Conservation (phyloP, 30 jellyfish, hydroid and myxozoan species). For the Chrysaora quinquecirrha region DNA sequence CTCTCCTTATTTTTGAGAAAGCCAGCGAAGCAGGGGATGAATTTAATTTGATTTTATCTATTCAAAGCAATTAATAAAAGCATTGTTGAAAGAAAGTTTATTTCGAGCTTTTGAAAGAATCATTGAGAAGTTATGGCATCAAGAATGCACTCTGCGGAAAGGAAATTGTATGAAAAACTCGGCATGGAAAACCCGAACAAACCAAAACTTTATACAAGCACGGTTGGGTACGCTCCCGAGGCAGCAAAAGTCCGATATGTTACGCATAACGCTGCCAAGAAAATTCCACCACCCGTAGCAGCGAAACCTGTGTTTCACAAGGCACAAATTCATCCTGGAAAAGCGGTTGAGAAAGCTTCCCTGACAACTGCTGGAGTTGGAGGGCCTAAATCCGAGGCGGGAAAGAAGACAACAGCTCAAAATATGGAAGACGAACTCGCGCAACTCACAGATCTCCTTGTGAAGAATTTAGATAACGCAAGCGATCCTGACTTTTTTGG, state of each 20-base stretch:
- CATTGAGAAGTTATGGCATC: too few species aligned
- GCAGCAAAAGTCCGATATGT: constrained; percentile 36
- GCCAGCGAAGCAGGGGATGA: too few species aligned
- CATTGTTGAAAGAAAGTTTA: too few species aligned
- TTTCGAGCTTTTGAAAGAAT: too few species aligned
- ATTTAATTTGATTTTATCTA: too few species aligned
- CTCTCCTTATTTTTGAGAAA: too few species aligned
- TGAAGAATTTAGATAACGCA: constrained; percentile 81
- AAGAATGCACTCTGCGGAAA: constrained; percentile 60
- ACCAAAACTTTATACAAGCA: constrained; percentile 62
- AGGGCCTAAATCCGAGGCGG: constrained; percentile 23
- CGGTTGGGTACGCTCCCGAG: constrained; percentile 62
- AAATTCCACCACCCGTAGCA: constrained; percentile 96
- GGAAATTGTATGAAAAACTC: constrained; percentile 55
- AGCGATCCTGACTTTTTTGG: constrained; percentile 92
- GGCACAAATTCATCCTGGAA: constrained; percentile 49
- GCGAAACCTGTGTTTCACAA: constrained; percentile 84
- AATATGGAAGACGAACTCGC: constrained; percentile 93
- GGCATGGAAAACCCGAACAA: constrained; percentile 79
- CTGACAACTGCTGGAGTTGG: constrained; percentile 58
- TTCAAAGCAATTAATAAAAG: too few species aligned
- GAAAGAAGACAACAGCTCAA: constrained; percentile 17
- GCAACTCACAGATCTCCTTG: constrained; percentile 81
- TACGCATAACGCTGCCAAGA: constrained; percentile 66
- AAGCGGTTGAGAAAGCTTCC: constrained; percentile 67